These are phyloP conservation scores for Plebejus anna DNA, from an alignment of 2,888 invertebrate species.

Conservation along the genomic window DNA sequence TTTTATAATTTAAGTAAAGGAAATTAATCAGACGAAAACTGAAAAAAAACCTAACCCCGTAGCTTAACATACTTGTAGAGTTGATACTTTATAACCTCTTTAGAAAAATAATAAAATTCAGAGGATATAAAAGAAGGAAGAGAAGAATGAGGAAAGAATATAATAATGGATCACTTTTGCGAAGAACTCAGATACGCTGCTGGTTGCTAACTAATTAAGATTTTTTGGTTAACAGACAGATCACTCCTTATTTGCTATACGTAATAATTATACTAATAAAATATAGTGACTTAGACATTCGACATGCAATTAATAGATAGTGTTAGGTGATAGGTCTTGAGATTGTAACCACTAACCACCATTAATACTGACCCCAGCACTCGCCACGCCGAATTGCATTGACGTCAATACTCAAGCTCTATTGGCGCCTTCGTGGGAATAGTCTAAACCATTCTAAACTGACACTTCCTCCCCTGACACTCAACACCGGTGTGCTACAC, in stretches of 20 bases:
- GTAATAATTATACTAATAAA: not conserved
- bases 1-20: slow-evolving; percentile 17
- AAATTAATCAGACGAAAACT: slow-evolving; percentile 19
- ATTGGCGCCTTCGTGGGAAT: slow-evolving; percentile 75
- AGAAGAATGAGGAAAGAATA: no score
- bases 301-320: not conserved
- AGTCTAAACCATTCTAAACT: slow-evolving; percentile 46
- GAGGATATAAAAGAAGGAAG: no score
- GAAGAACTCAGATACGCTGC: no score
- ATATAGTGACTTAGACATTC: no score
- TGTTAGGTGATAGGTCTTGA: not conserved
- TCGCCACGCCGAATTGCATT: not conserved
- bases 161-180: no score
- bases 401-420: slow-evolving; percentile 50
- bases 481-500: slow-evolving; percentile 26
- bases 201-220: not conserved
- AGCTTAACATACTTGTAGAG: not conserved
- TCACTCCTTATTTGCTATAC: not conserved
- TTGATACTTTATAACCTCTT: no score
- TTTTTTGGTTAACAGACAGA: not conserved
- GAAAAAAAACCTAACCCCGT: slow-evolving; percentile 2
- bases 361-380: not conserved
- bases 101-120: no score
- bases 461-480: slow-evolving; percentile 34
- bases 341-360: not conserved